Base-by-base conservation (phyloP, 2,797 vertebrate species). In the Tenualosa ilisha region DNA sequence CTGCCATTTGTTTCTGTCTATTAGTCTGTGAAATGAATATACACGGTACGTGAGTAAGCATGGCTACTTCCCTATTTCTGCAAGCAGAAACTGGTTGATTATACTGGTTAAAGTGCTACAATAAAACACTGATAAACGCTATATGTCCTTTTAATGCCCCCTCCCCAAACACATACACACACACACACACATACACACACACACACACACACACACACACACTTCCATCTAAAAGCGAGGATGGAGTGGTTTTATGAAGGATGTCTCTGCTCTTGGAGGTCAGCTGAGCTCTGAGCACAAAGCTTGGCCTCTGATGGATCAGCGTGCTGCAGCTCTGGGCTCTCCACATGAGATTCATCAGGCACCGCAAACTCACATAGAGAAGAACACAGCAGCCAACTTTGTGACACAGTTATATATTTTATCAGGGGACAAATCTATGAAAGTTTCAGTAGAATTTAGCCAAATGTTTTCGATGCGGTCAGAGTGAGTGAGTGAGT, bases 381-480 rank as follows among this genome's bases (percentile, higher is more conserved):
- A 75, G 68, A 5, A 15, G 31, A 6, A 43, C 31, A 13, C 68
- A 75, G 68, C 68, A 20, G 13, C 68, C 68, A 75, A 75, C 15
- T 40, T 75, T 75, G 68, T 75, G 68, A 75, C 68, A 75, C 6
- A 20, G 68, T 75, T 75, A 75, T 75, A 75, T 40, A 75, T 75
- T 75, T 75, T 75, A 75, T 15, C 68, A 75, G 31, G 68, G 68
- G 68, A 75, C 68, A 20, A 40, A 75, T 75, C 68, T 40, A 31
- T 75, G 31, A 75, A 75, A 31, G 68, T 15, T 75, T 40, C 26
- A 26, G 65, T 72, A 72, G 65, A 40, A 40, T 72, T 15, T 37
- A 37, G 65, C 65, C 65, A 72, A 56, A 56, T 59, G 53, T 85
- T 85, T 56, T 43, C 46, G 40, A 84, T 84, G 46, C 50, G 24